Percentiles rank a stretch among this genome's conserved stretches.
These are phyloP conservation scores for Schizopygopsis pylzovi DNA, from an alignment of 2,797 vertebrate species.

Conservation along the genomic window DNA sequence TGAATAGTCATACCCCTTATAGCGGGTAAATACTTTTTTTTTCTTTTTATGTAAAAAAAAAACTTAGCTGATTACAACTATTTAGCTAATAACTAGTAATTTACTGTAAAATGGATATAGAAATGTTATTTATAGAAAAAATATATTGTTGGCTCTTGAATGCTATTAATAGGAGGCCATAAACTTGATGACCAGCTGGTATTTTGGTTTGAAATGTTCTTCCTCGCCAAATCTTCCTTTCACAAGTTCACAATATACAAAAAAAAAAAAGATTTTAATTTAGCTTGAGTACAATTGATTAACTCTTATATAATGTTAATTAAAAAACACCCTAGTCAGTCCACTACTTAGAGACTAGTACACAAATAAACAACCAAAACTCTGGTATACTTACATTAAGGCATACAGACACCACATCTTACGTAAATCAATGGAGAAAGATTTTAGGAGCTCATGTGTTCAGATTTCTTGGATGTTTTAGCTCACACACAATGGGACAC, in stretches of 20 bases:
- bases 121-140: not conserved
- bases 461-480: conserved; percentile 36
- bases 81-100: no score
- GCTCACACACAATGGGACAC: conserved; percentile 22
- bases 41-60: no score
- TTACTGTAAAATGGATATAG: not conserved
- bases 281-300: not conserved
- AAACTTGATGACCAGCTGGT: not conserved
- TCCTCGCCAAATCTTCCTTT: not conserved
- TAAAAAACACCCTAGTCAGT: no score
- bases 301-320: not conserved
- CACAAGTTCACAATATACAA: not conserved
- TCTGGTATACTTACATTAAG: conserved; percentile 5
- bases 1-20: no score
- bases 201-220: not conserved
- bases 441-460: conserved; percentile 14
- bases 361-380: conserved; percentile 24
- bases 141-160: not conserved
- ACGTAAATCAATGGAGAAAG: conserved; percentile 17
- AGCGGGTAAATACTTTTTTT: no score
- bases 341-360: not conserved
- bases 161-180: not conserved
- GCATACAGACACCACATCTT: not conserved
- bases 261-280: not conserved
- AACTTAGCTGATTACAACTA: no score